Base-by-base conservation (phyloP, 2,888 invertebrate species). In the Mayetiola destructor region DNA sequence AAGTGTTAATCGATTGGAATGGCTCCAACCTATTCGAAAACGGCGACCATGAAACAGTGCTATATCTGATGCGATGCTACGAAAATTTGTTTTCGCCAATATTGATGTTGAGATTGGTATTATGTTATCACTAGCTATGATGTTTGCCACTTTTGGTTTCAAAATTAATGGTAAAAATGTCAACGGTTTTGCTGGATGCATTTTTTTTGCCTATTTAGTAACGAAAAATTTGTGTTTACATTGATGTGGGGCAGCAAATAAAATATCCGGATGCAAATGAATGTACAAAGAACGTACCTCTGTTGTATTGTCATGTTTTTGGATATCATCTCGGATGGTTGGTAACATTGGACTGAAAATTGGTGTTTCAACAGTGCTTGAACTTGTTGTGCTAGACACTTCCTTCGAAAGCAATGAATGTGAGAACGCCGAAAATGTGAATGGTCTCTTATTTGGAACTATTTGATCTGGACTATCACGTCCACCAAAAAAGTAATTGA, bases 1-100 rank as follows among this genome's bases (percentile, higher is more conserved):
- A 16, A 54, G 16, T 16, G 23, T 42, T 8, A 56, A 12, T 9
- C 76, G 76, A 63, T 79, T 77, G 14, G 78, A 77, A 0, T 82
- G 80, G 0, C 82, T 84, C 82, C 90, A 92, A 1, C 87, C 85
- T 0, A 82, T 78, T 65, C 85, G 81, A 60, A 81, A 81, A 59
- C 82, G 79, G 0, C 82, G 76, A 27, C 82, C 81, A 62, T 79
- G 78, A 54, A 77, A 74, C 9, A 82, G 70, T 0, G 77, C 76
- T 67, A 78, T 66, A 65, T 84, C 83, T 0, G 76, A 72, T 14
- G 78, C 69, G 64, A 70, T 75, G 1, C 69, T 67, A 0, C 76
- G 75, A 4, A 36, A 12, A 12, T 62, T 61, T 5, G 67, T 42
- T 2, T 62, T 60, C 48, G 60, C 59, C 1, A 65, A 64, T n/a